Evolutionary conservation across 2,797 vertebrate species (phyloP), one percentile per base, ranked within the genome.

Genomic region (Pitangus sulphuratus): DNA sequence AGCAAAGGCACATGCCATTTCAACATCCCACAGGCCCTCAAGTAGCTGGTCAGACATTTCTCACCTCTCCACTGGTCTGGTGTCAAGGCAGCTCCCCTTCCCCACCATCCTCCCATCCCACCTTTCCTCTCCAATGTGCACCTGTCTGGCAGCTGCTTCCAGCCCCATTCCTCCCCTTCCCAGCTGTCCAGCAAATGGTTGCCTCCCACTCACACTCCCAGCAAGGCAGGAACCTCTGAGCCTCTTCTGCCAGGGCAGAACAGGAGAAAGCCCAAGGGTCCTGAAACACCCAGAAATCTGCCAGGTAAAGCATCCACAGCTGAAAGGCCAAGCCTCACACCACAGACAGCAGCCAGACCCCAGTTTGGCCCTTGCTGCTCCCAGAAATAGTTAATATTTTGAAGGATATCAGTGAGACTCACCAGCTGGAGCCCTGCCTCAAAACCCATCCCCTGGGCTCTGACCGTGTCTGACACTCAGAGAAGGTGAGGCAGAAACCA

Each of bases 51-150:
- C 16, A 72, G 54, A 53, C 26, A 26, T 70, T 88, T 86, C 47
- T 15, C 50, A n/a, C 35, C 44, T 91, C 61, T 37, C 21, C 39
- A 22, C 19, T 62, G 37, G 24, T 60, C 39, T 47, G 35, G 8
- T 44, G 24, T 62, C 28, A 54, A 39, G 40, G n/a, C 8, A 81
- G 60, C 13, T 78, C 39, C 17, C 2, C 1, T 68, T 79, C 8
- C 20, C 22, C 19, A 45, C 15, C 28, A 39, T 66, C 42, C 6
- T 70, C 44, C 50, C 31, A 48, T 75, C 48, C 42, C 12, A n/a
- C 18, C 25, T 80, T 31, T 75, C 37, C 39, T 77, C 56, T 70
- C 26, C 26, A 44, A 0, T 0, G 2, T n/a, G n/a, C 1, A 0
- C 51, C 53, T 81, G 56, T 37, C 65, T 28, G 6, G 17, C 69